Evolutionary conservation across 2,113 vertebrate genomes (phyloP).

Genomic region (Morone saxatilis): DNA sequence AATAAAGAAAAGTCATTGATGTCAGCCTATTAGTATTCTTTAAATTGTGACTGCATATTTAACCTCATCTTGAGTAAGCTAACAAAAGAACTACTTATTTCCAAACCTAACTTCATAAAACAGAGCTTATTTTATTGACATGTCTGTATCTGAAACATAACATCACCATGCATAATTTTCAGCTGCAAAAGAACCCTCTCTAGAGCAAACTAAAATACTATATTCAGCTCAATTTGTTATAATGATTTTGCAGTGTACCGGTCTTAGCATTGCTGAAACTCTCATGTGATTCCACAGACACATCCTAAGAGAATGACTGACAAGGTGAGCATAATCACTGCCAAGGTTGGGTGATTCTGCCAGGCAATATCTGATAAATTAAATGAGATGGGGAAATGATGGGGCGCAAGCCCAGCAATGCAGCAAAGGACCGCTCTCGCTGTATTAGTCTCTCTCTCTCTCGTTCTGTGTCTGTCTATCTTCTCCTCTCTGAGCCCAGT

Average conservation of each 20-base stretch:
- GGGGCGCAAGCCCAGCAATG: constrained; percentile 25
- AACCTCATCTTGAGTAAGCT: background rate
- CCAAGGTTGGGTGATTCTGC: constrained; percentile 47
- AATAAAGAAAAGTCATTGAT: too few relatives aligned
- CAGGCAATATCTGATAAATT: constrained; percentile 61
- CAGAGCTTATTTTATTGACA: background rate
- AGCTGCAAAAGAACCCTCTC: background rate
- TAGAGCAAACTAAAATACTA: background rate
- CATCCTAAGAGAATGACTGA: constrained; percentile 49
- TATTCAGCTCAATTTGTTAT: background rate
- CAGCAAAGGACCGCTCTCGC: constrained; percentile 14
- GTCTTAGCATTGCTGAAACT: background rate
- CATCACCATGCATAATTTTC: background rate
- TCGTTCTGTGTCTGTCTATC: constrained; percentile 21
- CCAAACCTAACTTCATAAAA: background rate
- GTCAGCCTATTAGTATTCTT: background rate
- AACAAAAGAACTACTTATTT: too few relatives aligned
- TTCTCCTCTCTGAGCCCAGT: constrained; percentile 21
- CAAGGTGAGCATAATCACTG: constrained; percentile 54
- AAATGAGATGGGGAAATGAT: constrained; percentile 64
- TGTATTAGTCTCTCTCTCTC: background rate
- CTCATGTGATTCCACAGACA: constrained; percentile 15
- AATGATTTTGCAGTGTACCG: background rate
- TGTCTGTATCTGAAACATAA: background rate
- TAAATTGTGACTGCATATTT: background rate